These are phyloP conservation scores for Montipora capitata DNA, from an alignment of 92 coral and sea anemone species.

Conservation along the genomic window DNA sequence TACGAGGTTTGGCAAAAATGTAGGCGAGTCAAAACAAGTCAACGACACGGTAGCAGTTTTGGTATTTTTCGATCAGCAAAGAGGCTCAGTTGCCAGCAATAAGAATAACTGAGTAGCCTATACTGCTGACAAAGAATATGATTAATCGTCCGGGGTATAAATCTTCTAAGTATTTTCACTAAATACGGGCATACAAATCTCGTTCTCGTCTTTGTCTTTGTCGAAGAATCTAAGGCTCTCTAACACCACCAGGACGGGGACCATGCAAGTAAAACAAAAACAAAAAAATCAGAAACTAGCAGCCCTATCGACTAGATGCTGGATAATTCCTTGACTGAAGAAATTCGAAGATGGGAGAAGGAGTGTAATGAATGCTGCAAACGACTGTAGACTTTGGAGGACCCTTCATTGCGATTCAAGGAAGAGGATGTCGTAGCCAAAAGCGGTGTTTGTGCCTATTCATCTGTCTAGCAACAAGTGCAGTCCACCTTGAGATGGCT, in stretches of 20 bases:
- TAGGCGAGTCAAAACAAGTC: no score
- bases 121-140: no score
- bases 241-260: constrained; percentile 38
- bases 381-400: constrained; percentile 51
- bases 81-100: no score
- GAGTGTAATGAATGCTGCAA: constrained; percentile 30
- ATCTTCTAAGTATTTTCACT: no score
- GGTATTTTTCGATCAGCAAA: no score
- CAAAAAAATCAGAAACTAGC: constrained; percentile 66
- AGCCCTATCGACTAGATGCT: constrained; percentile 46
- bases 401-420: constrained; percentile 53
- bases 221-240: no score
- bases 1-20: no score
- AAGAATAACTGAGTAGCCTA: no score
- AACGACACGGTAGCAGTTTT: no score
- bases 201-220: no score
- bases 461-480: not conserved
- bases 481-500: not conserved
- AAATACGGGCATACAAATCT: no score
- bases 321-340: constrained; percentile 65
- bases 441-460: not conserved
- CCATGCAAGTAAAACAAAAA: constrained; percentile 65
- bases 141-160: no score
- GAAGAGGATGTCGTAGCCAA: constrained; percentile 7
- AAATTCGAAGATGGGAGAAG: constrained; percentile 66